phyloP scores from a whole-genome alignment of 2,888 invertebrate species.

The Phyto melanocephala region DNA sequence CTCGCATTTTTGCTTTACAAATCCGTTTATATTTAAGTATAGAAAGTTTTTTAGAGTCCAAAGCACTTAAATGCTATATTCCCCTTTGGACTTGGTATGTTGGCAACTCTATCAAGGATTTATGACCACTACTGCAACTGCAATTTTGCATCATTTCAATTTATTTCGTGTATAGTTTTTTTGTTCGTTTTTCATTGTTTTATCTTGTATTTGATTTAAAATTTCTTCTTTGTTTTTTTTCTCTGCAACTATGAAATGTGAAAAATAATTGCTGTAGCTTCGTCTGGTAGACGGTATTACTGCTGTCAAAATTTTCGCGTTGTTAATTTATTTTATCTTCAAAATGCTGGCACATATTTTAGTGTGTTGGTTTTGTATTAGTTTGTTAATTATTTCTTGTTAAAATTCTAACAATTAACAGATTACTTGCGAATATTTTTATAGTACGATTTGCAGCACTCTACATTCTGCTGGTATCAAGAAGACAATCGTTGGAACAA shows the following conservation, averaged over 20 bases:
- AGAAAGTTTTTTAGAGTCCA: constrained; percentile 17
- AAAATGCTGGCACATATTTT: constrained; percentile 14
- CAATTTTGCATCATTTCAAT: constrained; percentile 58
- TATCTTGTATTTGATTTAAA: constrained; percentile 22
- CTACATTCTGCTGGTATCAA: not conserved
- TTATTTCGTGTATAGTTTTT: constrained; percentile 29
- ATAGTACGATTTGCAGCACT: too few species aligned
- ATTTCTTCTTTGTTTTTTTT: not conserved
- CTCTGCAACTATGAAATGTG: constrained; percentile 54
- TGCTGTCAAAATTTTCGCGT: constrained; percentile 55
- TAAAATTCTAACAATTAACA: too few species aligned
- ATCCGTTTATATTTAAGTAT: not conserved
- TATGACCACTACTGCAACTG: constrained; percentile 59
- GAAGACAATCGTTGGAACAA: too few species aligned
- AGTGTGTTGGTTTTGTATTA: not conserved
- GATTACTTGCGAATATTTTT: too few species aligned
- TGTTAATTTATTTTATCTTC: constrained; percentile 58
- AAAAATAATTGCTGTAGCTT: constrained; percentile 62
- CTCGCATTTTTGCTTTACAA: constrained; percentile 8
- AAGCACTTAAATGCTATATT: not conserved
- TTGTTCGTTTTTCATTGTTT: constrained; percentile 1
- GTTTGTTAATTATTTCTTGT: not conserved
- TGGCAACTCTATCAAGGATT: constrained; percentile 62
- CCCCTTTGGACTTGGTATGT: constrained; percentile 25
- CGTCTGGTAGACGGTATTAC: constrained; percentile 70